Percentiles rank a stretch among this genome's conserved stretches.
phyloP scores from a whole-genome alignment of 2,113 vertebrate genomes.

The Psophia crepitans region DNA sequence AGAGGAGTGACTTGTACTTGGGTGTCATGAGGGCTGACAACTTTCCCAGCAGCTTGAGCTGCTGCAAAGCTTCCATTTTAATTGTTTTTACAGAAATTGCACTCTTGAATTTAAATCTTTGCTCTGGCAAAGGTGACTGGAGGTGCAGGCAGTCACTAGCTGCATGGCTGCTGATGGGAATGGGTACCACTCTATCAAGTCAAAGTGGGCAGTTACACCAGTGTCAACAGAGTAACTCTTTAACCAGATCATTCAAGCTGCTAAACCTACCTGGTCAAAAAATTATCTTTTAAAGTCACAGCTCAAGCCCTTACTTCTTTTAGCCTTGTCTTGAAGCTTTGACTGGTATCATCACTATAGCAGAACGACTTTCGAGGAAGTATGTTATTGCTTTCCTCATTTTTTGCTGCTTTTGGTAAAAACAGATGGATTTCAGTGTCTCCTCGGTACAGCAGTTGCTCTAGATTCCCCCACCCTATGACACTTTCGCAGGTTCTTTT shows the following conservation, averaged over 20 bases:
- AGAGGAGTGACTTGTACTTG: not conserved
- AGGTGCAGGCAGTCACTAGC: not conserved
- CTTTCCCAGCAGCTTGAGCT: not conserved
- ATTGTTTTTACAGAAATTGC: not conserved
- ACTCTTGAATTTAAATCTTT: not conserved
- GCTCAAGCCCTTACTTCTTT: not conserved
- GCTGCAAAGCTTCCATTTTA: not conserved
- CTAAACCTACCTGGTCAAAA: not conserved
- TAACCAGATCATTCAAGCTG: not conserved
- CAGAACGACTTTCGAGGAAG: not conserved
- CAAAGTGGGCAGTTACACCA: not conserved
- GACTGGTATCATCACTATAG: not conserved
- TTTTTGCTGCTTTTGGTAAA: not conserved
- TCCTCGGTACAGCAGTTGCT: not conserved
- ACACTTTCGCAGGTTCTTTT: not conserved
- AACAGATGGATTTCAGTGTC: constrained; percentile 2
- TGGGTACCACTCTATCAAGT: fast-evolving
- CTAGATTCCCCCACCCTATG: not conserved
- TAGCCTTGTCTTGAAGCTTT: not conserved
- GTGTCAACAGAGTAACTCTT: not conserved
- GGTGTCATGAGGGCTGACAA: not conserved
- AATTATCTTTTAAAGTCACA: not conserved
- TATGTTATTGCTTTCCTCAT: not conserved
- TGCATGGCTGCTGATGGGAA: not conserved
- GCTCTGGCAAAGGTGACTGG: not conserved